phyloP scores from a whole-genome alignment of 2,113 vertebrate species.

The Crypturellus undulatus region DNA sequence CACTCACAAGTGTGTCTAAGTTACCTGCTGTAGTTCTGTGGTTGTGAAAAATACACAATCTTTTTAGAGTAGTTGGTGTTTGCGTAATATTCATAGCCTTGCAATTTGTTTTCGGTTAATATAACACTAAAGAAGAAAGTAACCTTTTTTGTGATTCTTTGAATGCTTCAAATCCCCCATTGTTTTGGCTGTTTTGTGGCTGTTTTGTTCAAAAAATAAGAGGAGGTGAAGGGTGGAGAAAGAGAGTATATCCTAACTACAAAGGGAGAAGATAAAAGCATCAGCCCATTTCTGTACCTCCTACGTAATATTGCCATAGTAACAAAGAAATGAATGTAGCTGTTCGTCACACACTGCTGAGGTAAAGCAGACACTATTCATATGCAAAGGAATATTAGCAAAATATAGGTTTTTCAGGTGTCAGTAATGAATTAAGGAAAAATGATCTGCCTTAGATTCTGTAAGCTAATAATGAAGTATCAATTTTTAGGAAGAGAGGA shows the following conservation, averaged over 20 bases:
- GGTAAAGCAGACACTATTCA: background rate
- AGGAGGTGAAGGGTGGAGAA: background rate
- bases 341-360: slow-evolving; percentile 51
- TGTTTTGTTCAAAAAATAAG: slow-evolving; percentile 52
- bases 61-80: background rate
- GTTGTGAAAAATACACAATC: background rate
- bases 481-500: background rate
- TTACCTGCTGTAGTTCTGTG: background rate
- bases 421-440: slow-evolving; percentile 3
- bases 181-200: background rate
- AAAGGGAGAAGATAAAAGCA: slow-evolving; percentile 52
- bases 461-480: background rate
- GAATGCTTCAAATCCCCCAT: background rate
- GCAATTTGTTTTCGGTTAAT: background rate
- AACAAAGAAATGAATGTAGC: slow-evolving; percentile 74
- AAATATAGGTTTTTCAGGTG: slow-evolving; percentile 20
- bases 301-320: slow-evolving; percentile 76
- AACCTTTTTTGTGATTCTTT: background rate
- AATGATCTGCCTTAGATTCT: background rate
- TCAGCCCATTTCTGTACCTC: slow-evolving; percentile 40
- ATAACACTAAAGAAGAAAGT: background rate
- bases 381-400: slow-evolving; percentile 36
- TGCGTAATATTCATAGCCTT: background rate
- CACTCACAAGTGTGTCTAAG: background rate
- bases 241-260: slow-evolving; percentile 5